Percentiles rank a stretch among this genome's conserved stretches.
These are phyloP conservation scores for Drosophila saltans DNA, from an alignment of 1,140 invertebrate genomes.

Conservation along the genomic window DNA sequence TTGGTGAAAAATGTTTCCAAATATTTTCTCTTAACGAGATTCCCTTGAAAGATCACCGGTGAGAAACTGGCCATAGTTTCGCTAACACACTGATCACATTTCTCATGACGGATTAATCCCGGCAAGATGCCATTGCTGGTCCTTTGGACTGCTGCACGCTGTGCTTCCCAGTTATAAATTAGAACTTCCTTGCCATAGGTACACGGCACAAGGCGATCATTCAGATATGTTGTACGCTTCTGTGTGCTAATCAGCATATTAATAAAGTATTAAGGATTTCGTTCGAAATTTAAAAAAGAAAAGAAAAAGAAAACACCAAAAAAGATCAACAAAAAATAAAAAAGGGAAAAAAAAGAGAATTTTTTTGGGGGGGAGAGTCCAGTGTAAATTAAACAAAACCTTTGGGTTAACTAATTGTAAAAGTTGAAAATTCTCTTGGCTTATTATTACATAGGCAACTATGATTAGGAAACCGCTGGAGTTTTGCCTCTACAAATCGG, in stretches of 20 bases:
- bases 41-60: not conserved
- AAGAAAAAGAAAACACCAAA: not conserved
- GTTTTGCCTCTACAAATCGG: no score
- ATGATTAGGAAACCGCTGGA: not conserved
- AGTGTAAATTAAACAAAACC: not conserved
- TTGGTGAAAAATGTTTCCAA: not conserved
- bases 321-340: not conserved
- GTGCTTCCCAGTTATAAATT: not conserved
- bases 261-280: not conserved
- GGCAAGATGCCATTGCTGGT: conserved; percentile 4
- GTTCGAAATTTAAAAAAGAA: not conserved
- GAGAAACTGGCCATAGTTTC: not conserved
- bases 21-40: not conserved
- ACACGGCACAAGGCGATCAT: not conserved
- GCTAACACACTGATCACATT: not conserved
- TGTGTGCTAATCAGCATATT: not conserved
- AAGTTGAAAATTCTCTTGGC: no score
- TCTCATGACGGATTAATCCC: not conserved
- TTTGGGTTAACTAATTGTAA: no score
- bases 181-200: not conserved
- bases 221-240: not conserved
- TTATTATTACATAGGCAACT: not conserved
- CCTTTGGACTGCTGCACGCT: not conserved
- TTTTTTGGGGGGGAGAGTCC: no score
- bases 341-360: not conserved